Percentiles rank a stretch among this genome's conserved stretches.
phyloP scores from a whole-genome alignment of 1,140 invertebrate genomes.

The Heliconius hewitsoni region DNA sequence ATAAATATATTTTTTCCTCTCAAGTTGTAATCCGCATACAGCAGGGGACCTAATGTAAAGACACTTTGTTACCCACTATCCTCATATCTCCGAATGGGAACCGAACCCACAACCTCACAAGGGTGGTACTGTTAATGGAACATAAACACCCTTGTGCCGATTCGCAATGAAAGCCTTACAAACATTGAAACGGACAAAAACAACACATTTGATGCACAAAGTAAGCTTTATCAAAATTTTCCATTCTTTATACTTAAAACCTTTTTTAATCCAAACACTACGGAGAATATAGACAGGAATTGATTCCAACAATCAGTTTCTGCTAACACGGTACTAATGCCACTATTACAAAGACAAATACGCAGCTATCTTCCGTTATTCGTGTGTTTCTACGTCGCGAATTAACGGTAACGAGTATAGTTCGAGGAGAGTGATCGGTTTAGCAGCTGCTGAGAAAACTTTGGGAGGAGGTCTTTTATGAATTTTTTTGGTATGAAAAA shows the following conservation, averaged over 20 bases:
- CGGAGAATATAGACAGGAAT: constrained; percentile 7
- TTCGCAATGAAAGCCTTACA: too few species aligned
- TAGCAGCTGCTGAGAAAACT: constrained; percentile 21
- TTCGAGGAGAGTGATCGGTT: constrained; percentile 43
- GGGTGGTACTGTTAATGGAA: too few species aligned
- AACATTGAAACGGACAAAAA: not conserved
- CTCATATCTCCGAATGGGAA: too few species aligned
- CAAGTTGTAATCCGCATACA: too few species aligned
- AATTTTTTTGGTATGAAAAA: not conserved
- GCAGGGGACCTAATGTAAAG: too few species aligned
- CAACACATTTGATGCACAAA: not conserved
- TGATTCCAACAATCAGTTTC: constrained; percentile 43
- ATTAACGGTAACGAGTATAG: constrained; percentile 61
- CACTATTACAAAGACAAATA: constrained; percentile 65
- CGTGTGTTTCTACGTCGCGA: constrained; percentile 63
- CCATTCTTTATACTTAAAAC: not conserved
- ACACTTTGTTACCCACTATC: too few species aligned
- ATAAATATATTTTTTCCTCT: too few species aligned
- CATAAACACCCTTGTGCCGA: too few species aligned
- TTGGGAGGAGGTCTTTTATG: not conserved
- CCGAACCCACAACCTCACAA: too few species aligned
- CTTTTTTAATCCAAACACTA: not conserved
- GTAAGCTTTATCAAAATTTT: not conserved
- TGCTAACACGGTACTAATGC: constrained; percentile 53
- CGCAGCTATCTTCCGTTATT: constrained; percentile 42